phyloP scores from a whole-genome alignment of 2,113 vertebrate genomes.

The Lutjanus erythropterus region DNA sequence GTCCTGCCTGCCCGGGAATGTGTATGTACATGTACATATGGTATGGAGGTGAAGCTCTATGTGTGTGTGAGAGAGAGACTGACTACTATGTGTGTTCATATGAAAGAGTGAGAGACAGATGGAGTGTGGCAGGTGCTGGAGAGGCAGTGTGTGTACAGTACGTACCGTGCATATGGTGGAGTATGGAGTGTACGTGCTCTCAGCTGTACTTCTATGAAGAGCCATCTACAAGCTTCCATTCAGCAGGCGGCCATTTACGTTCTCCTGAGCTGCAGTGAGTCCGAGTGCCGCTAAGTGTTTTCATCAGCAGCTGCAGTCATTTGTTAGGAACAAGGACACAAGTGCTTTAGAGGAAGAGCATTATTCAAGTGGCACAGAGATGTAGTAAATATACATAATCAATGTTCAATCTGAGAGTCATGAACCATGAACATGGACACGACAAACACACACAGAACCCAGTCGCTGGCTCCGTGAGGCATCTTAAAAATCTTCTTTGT shows the following conservation, averaged over 20 bases:
- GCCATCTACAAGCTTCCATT: conserved; percentile 9
- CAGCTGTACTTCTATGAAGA: conserved; percentile 32
- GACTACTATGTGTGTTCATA: background rate
- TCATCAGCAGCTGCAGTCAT: conserved; percentile 19
- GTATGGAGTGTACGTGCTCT: background rate
- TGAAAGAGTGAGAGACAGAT: conserved; percentile 12
- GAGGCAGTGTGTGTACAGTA: background rate
- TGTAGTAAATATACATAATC: conserved; percentile 43
- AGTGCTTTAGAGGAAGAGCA: background rate
- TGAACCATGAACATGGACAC: conserved; percentile 17
- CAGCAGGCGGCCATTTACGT: conserved; percentile 18
- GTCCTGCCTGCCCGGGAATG: background rate
- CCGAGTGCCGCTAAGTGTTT: conserved; percentile 22
- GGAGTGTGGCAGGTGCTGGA: background rate
- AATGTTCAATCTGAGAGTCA: conserved; percentile 39
- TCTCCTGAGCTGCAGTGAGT: conserved; percentile 16
- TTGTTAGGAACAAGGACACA: conserved; percentile 27
- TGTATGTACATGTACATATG: conserved; percentile 10
- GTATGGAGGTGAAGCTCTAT: background rate
- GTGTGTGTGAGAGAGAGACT: background rate
- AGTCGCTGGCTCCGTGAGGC: background rate
- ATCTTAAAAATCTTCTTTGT: background rate
- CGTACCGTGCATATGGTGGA: background rate
- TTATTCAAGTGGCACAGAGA: conserved; percentile 4
- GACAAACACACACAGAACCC: too few relatives aligned